These are phyloP conservation scores for Propithecus coquereli DNA, from an alignment of 2,113 vertebrate genomes.

Conservation along the genomic window DNA sequence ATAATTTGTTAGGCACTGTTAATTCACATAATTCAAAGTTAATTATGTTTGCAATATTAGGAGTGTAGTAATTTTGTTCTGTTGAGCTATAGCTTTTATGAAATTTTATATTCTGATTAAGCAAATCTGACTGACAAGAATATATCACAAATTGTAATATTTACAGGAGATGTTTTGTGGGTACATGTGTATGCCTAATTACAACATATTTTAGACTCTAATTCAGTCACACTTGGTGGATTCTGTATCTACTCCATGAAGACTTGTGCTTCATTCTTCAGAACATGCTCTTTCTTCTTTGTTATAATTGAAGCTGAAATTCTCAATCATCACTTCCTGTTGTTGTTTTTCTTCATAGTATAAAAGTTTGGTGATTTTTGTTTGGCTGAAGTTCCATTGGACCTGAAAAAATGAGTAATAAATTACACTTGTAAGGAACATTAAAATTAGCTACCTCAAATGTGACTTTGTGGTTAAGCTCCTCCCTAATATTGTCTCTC, in stretches of 20 bases:
- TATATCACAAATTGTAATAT: slow-evolving; percentile 56
- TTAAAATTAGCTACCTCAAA: neutral
- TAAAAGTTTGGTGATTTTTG: neutral
- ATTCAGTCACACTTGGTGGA: slow-evolving; percentile 28
- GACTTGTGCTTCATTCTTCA: neutral
- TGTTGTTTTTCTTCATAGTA: neutral
- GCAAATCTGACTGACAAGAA: slow-evolving; percentile 70
- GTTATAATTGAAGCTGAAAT: neutral
- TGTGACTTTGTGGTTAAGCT: neutral
- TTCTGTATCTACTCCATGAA: neutral
- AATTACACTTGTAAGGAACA: neutral
- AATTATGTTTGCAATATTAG: slow-evolving; percentile 87
- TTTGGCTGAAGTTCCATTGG: neutral
- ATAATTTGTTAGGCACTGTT: slow-evolving; percentile 89
- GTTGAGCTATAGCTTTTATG: slow-evolving; percentile 83
- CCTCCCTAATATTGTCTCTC: neutral
- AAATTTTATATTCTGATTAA: slow-evolving; percentile 83
- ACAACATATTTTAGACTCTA: slow-evolving; percentile 8
- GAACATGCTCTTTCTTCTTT: neutral
- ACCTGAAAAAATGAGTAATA: neutral
- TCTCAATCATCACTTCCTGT: neutral
- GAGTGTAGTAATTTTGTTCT: slow-evolving; percentile 83
- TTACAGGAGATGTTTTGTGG: slow-evolving; percentile 24
- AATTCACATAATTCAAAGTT: slow-evolving; percentile 90
- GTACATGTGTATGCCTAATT: slow-evolving; percentile 37